Conservation (phyloP, 30 jellyfish, hydroid and myxozoan genomes). For the Aurelia aurita complex sp. Pacific region DNA sequence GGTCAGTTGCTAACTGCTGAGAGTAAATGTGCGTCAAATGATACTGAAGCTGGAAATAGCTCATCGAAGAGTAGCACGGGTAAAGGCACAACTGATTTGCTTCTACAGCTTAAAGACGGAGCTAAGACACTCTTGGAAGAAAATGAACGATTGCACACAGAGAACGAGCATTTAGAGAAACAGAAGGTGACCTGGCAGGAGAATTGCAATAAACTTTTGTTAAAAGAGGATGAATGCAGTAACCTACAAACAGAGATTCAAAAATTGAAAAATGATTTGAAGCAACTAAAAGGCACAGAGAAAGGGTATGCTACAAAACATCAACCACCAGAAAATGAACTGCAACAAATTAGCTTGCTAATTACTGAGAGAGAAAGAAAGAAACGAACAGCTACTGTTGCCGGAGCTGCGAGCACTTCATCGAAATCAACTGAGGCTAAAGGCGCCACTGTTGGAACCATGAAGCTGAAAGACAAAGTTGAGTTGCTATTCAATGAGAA, state of each 20-base stretch:
- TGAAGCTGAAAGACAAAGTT: not conserved
- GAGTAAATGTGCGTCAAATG: not conserved
- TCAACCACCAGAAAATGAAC: not conserved
- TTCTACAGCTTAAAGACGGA: not conserved
- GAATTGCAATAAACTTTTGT: not conserved
- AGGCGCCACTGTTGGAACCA: not conserved
- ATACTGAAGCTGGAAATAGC: not conserved
- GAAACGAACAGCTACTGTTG: not conserved
- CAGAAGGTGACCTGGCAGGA: not conserved
- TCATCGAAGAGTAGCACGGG: not conserved
- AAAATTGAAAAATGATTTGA: not conserved
- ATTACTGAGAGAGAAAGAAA: not conserved
- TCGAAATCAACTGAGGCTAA: not conserved
- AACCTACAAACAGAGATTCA: not conserved
- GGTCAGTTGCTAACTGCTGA: not conserved
- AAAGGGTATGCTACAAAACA: too few species aligned
- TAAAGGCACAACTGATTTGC: not conserved
- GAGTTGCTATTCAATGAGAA: too few species aligned
- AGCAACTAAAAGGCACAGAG: not conserved
- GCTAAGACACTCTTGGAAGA: slow-evolving; percentile 3
- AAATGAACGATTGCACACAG: slow-evolving; percentile 11
- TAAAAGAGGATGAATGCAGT: not conserved
- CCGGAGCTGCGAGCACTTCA: too few species aligned
- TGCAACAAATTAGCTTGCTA: not conserved
- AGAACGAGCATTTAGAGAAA: not conserved